phyloP scores from a whole-genome alignment of 2,113 vertebrate species.

The Phalacrocorax pelagicus region DNA sequence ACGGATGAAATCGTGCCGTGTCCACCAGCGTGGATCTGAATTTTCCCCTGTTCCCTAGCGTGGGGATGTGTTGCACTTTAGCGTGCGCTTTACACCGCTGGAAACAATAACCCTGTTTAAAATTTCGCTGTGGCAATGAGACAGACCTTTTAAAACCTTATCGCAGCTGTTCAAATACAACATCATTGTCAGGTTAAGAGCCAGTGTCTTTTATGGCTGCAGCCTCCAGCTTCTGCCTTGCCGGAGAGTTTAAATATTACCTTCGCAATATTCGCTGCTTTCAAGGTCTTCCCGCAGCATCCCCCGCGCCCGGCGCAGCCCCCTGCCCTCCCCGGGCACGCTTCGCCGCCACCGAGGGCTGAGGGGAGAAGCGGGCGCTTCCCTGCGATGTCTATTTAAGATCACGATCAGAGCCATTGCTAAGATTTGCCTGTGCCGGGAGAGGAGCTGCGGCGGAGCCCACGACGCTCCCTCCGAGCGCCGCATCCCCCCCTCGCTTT shows the following conservation, averaged over 20 bases:
- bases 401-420: conserved; percentile 67
- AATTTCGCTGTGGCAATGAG: conserved; percentile 82
- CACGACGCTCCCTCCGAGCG: neutral
- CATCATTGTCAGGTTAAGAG: conserved; percentile 89
- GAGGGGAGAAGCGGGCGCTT: neutral
- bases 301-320: neutral
- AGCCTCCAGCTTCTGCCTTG: conserved; percentile 21
- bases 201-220: conserved; percentile 70
- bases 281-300: neutral
- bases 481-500: neutral
- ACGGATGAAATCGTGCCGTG: neutral
- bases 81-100: conserved; percentile 48
- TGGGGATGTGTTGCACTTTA: conserved; percentile 39
- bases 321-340: neutral
- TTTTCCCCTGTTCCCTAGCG: conserved; percentile 55
- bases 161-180: conserved; percentile 87
- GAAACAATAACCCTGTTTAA: conserved; percentile 76
- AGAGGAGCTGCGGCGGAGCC: conserved; percentile 43
- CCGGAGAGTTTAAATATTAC: conserved; percentile 66
- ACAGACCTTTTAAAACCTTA: conserved; percentile 84
- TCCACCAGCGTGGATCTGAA: neutral
- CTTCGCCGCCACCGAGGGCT: neutral
- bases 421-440: conserved; percentile 47
- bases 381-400: neutral
- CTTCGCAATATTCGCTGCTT: conserved; percentile 29